A percentile compares a stretch with the other conserved stretches of the same genome.
phyloP scores from a whole-genome alignment of 2,888 invertebrate genomes.

The Alloplasta piceator region DNA sequence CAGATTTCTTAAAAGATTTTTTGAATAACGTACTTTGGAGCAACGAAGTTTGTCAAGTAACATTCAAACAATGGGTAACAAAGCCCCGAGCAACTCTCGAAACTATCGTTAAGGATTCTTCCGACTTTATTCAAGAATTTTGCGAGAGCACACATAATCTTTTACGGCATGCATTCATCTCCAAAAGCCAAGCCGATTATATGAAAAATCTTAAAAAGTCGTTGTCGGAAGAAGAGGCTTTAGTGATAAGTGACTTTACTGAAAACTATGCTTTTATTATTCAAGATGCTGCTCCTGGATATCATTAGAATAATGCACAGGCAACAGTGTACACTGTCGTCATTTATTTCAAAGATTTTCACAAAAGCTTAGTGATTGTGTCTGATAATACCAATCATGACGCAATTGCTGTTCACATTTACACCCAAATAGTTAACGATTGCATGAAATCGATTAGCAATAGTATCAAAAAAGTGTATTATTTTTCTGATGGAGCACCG shows the following conservation, averaged over 20 bases:
- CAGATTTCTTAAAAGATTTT: background rate
- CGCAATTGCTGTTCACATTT: background rate
- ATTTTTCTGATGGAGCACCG: slow-evolving; percentile 15
- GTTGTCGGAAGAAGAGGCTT: slow-evolving; percentile 29
- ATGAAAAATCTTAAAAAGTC: slow-evolving; percentile 49
- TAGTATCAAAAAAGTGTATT: background rate
- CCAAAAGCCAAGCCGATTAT: slow-evolving; percentile 58
- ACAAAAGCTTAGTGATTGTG: slow-evolving; percentile 47
- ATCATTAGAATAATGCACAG: slow-evolving; percentile 67
- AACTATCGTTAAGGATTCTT: slow-evolving; percentile 10
- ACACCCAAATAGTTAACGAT: background rate
- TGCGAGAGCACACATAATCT: slow-evolving; percentile 23
- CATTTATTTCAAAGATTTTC: slow-evolving; percentile 56
- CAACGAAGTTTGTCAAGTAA: too few relatives aligned
- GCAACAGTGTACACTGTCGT: slow-evolving; percentile 56
- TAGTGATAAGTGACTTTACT: slow-evolving; percentile 67
- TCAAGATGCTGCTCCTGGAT: slow-evolving; percentile 63
- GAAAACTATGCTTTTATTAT: slow-evolving; percentile 70
- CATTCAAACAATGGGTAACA: slow-evolving; percentile 37
- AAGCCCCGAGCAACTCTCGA: slow-evolving; percentile 51
- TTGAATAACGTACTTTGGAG: background rate
- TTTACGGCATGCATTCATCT: slow-evolving; percentile 56
- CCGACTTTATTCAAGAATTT: slow-evolving; percentile 37
- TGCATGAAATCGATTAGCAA: background rate
- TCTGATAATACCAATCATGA: background rate